Evolutionary conservation across 1,140 invertebrate genomes (phyloP).

Genomic region (Physella acuta): DNA sequence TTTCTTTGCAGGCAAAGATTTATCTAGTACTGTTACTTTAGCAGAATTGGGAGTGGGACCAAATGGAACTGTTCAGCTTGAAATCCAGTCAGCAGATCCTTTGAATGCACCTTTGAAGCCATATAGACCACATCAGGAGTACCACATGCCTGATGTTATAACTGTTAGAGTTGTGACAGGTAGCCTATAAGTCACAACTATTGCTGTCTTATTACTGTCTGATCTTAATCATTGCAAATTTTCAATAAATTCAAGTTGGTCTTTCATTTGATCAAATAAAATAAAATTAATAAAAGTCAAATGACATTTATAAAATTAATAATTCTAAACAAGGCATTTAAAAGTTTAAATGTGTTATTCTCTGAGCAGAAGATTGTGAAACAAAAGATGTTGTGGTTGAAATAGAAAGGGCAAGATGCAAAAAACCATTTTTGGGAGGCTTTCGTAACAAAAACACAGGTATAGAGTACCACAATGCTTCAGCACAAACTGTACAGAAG

Average conservation of each 20-base stretch:
- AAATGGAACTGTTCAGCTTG: slow-evolving; percentile 60
- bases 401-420: slow-evolving; percentile 53
- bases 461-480: slow-evolving; percentile 57
- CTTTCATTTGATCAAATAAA: neutral
- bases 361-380: slow-evolving; percentile 42
- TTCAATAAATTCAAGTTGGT: neutral
- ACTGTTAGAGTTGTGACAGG: slow-evolving; percentile 54
- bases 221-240: neutral
- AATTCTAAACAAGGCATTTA: too few relatives aligned
- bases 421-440: slow-evolving; percentile 59
- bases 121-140: slow-evolving; percentile 54
- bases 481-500: slow-evolving; percentile 56
- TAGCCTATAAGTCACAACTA: slow-evolving; percentile 20
- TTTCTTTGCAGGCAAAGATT: slow-evolving; percentile 40
- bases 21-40: slow-evolving; percentile 48
- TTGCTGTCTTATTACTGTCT: neutral
- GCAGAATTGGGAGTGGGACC: slow-evolving; percentile 58
- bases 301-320: neutral
- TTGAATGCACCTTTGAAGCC: slow-evolving; percentile 56
- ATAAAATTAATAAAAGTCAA: neutral
- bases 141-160: slow-evolving; percentile 60
- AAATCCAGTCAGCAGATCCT: slow-evolving; percentile 58
- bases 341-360: neutral
- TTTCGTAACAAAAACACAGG: slow-evolving; percentile 55
- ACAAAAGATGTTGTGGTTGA: slow-evolving; percentile 58